phyloP scores from a whole-genome alignment of 2,113 vertebrate genomes.

The Prolemur simus region DNA sequence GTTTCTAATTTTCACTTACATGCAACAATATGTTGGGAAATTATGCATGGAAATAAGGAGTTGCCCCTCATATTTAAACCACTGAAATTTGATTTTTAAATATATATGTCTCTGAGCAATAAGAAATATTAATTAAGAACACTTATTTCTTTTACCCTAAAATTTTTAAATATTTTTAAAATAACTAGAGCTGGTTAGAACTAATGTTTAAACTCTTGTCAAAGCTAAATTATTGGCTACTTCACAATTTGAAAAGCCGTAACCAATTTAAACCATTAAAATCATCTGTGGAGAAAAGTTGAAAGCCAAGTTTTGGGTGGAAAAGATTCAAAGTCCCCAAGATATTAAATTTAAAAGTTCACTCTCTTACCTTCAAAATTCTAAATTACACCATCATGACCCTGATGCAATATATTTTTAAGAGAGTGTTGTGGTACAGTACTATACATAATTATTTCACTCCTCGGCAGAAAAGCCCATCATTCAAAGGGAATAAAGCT shows the following conservation, averaged over 20 bases:
- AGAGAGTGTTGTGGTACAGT: conserved; percentile 74
- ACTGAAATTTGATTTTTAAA: conserved; percentile 54
- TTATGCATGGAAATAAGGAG: conserved; percentile 52
- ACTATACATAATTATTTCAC: conserved; percentile 77
- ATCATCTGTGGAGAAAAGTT: conserved; percentile 73
- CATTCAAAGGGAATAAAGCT: conserved; percentile 54
- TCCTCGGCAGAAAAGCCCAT: conserved; percentile 65
- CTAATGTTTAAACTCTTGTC: conserved; percentile 60
- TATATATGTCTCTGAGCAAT: background rate
- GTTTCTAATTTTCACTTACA: conserved; percentile 44
- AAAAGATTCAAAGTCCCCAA: conserved; percentile 77
- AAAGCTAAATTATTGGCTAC: conserved; percentile 69
- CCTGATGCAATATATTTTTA: conserved; percentile 80
- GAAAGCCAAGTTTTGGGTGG: conserved; percentile 81
- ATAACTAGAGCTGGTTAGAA: conserved; percentile 60
- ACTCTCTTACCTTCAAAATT: conserved; percentile 77
- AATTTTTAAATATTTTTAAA: conserved; percentile 63
- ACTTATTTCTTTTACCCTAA: conserved; percentile 51
- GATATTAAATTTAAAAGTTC: conserved; percentile 79
- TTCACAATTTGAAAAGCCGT: conserved; percentile 69
- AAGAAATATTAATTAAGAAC: conserved; percentile 55
- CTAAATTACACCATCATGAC: conserved; percentile 74
- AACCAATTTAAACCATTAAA: conserved; percentile 77
- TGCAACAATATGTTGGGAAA: background rate
- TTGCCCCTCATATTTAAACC: background rate